These are phyloP conservation scores for Scaptomyza reducta DNA, from an alignment of 2,888 invertebrate genomes.

Conservation along the genomic window DNA sequence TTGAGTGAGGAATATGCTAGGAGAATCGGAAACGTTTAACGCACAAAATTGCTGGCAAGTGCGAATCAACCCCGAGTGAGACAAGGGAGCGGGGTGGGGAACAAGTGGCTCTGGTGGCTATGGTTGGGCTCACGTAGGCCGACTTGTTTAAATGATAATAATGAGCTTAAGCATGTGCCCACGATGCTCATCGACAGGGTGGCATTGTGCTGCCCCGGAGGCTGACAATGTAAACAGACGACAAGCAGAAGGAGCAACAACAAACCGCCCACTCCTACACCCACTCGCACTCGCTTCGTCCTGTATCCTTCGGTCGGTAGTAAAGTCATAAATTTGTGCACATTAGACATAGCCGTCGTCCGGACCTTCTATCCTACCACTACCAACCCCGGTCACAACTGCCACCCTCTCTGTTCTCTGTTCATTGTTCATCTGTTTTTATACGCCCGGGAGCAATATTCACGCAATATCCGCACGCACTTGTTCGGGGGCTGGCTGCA, in stretches of 20 bases:
- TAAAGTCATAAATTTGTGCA: conserved; percentile 82
- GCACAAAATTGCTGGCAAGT: conserved; percentile 50
- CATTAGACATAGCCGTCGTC: conserved; percentile 80
- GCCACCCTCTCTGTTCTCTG: conserved; percentile 5
- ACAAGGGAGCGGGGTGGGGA: background rate
- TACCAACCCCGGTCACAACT: conserved; percentile 1
- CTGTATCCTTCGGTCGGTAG: conserved; percentile 44
- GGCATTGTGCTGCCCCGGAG: conserved; percentile 37
- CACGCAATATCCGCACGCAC: conserved; percentile 74
- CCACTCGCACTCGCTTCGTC: conserved; percentile 3
- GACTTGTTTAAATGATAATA: conserved; percentile 80
- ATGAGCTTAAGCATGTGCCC: conserved; percentile 78
- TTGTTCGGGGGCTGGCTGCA: conserved; percentile 50
- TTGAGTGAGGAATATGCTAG: conserved; percentile 12
- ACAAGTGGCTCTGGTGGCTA: conserved; percentile 48
- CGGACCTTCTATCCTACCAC: conserved; percentile 1
- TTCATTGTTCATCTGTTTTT: conserved; percentile 79
- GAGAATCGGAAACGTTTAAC: conserved; percentile 74
- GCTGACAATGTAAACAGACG: conserved; percentile 67
- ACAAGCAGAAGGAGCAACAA: conserved; percentile 42
- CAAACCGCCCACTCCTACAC: conserved; percentile 55
- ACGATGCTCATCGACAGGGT: conserved; percentile 59
- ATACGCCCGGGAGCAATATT: conserved; percentile 83
- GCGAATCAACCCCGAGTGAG: conserved; percentile 55
- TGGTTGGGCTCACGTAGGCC: conserved; percentile 62